phyloP scores from a whole-genome alignment of 2,797 vertebrate species.

The Mormyrops attenuatus region DNA sequence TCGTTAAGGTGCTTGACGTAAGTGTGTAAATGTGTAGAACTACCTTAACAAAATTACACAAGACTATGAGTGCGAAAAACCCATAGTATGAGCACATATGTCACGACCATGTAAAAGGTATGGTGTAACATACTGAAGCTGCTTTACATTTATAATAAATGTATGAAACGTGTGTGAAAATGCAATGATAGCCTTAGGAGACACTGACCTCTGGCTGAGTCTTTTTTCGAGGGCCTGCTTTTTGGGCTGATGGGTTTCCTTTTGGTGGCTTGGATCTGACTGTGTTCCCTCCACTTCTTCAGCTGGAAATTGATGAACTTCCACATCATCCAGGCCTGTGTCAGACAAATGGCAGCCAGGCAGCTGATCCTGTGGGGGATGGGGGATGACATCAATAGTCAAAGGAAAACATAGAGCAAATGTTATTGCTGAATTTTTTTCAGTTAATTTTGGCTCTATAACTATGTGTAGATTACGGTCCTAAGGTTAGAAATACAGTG shows the following conservation, averaged over 20 bases:
- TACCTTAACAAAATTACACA: neutral
- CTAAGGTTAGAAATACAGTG: neutral
- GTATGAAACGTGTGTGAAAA: neutral
- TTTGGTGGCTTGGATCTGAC: constrained; percentile 69
- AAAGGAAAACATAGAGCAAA: neutral
- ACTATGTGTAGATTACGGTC: neutral
- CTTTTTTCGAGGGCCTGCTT: constrained; percentile 67
- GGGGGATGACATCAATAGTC: neutral
- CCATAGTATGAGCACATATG: neutral
- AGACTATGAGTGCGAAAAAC: neutral
- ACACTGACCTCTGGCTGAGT: constrained; percentile 60
- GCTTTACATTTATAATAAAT: neutral
- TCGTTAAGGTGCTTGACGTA: neutral
- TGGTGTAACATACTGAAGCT: neutral
- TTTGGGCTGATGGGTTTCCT: constrained; percentile 66
- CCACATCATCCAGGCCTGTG: constrained; percentile 87
- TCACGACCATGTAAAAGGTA: neutral
- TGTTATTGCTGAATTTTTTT: neutral
- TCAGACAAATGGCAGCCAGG: constrained; percentile 73
- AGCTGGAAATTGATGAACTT: constrained; percentile 82
- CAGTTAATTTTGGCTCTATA: neutral
- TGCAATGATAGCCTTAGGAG: neutral
- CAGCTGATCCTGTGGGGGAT: constrained; percentile 65
- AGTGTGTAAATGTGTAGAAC: neutral
- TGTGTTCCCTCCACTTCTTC: constrained; percentile 78